These are phyloP conservation scores for Scaptomyza polygonia DNA, from an alignment of 2,888 invertebrate genomes.

Conservation along the genomic window DNA sequence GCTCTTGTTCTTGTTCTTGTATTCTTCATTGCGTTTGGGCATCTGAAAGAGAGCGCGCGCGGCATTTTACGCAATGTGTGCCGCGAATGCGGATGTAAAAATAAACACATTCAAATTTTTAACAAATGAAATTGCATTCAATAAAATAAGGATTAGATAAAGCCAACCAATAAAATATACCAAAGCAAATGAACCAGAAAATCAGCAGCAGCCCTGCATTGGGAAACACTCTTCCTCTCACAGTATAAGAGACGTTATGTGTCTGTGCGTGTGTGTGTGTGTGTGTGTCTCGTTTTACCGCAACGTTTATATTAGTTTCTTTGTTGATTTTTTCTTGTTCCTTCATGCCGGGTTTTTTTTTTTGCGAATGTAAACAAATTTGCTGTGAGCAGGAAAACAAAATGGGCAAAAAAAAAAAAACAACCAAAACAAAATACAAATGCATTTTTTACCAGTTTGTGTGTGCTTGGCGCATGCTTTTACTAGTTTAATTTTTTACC, in stretches of 20 bases:
- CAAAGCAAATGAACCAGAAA: constrained; percentile 17
- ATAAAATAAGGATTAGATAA: background rate
- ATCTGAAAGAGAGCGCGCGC: constrained; percentile 49
- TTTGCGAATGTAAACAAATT: constrained; percentile 58
- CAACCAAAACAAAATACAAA: constrained; percentile 8
- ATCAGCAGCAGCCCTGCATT: constrained; percentile 1
- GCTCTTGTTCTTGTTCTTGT: constrained; percentile 10
- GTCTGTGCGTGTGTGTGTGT: constrained; percentile 21
- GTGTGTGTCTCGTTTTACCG: constrained; percentile 35
- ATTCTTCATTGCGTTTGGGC: constrained; percentile 52
- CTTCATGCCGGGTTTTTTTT: constrained; percentile 35
- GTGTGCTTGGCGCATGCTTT: constrained; percentile 55
- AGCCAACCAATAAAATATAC: background rate
- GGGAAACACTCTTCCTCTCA: background rate
- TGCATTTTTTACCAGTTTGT: constrained; percentile 3
- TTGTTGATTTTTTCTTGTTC: background rate
- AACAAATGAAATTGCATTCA: background rate
- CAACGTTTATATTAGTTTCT: constrained; percentile 15
- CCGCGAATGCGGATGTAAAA: constrained; percentile 37
- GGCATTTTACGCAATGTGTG: constrained; percentile 59
- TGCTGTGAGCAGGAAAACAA: constrained; percentile 9
- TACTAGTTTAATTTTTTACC: constrained; percentile 16
- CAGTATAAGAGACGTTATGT: background rate
- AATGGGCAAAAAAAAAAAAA: constrained; percentile 3
- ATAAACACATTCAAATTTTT: background rate